Evolutionary conservation across 2,113 vertebrate genomes (phyloP), one percentile per base, ranked within the genome.

Genomic region (Spheniscus mendiculus): DNA sequence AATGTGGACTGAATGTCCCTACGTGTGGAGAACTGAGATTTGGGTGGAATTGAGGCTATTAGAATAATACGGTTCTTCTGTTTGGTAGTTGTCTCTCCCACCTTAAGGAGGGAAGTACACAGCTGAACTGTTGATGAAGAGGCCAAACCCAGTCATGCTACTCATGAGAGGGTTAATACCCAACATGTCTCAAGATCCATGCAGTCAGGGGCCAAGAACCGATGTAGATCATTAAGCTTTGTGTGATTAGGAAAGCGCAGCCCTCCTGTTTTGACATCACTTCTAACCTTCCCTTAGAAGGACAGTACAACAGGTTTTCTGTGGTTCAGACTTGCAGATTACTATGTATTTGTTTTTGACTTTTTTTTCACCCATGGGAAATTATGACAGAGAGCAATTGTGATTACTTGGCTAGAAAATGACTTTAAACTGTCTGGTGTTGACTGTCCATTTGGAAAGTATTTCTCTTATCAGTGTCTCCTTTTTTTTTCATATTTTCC

Each of bases 391-490:
- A 96, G 25, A 84, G 8, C 25, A 76, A 30, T 52, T 91, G 66
- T 76, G 84, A 76, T 85, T 91, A 52, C 53, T 89, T 96, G 83
- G 77, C 89, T 89, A 44, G 70, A 89, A 96, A 89, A 84, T 49
- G 1, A 61, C 66, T 93, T 86, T 74, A 62, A 80, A 65, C 36
- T 81, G 21, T 53, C 36, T 89, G 58, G 65, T 92, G 77, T 82
- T 91, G 56, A 87, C 86, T 87, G 59, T 66, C 83, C 62, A 11
- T 89, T 96, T 95, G 6, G 1, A 61, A 93, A 95, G n/a, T 67
- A 92, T 88, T 96, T 91, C 6, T 94, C 69, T 94, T 97, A 95
- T 97, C 92, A 73, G 55, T 69, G 49, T 88, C 71, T 76, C 49
- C 19, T 77, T 73, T 56, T 42, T 52, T 14, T 18, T 42, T 17